Conservation (phyloP, 2,888 invertebrate genomes). For the Alsophila aescularia region DNA sequence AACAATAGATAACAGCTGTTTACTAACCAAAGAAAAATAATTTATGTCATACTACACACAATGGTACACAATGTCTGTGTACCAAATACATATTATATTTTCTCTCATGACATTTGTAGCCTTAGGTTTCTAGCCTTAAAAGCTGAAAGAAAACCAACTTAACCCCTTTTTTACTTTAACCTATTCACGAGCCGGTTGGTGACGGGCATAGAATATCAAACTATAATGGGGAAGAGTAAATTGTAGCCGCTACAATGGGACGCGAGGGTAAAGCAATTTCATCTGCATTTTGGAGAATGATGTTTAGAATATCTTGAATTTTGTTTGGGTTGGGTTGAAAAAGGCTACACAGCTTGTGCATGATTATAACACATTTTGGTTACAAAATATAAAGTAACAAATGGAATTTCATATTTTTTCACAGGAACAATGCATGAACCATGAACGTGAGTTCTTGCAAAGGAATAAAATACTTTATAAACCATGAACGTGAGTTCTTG, state of each 20-base stretch:
- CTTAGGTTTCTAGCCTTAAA: not conserved
- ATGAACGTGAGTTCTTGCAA: too few relatives aligned
- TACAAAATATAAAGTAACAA: not conserved
- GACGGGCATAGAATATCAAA: slow-evolving; percentile 40
- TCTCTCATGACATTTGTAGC: not conserved
- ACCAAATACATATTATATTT: too few relatives aligned
- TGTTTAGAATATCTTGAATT: slow-evolving; percentile 15
- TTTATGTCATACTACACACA: too few relatives aligned
- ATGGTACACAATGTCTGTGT: too few relatives aligned
- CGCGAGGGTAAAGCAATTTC: slow-evolving; percentile 40
- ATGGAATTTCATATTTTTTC: too few relatives aligned
- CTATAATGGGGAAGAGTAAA: slow-evolving; percentile 42
- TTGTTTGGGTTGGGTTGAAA: not conserved
- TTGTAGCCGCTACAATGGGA: slow-evolving; percentile 42
- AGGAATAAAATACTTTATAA: too few relatives aligned
- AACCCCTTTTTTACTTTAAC: not conserved
- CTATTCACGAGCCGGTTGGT: slow-evolving; percentile 21
- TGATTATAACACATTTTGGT: too few relatives aligned
- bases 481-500: too few relatives aligned
- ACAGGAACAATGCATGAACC: too few relatives aligned
- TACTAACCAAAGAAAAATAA: too few relatives aligned
- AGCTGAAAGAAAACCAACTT: not conserved
- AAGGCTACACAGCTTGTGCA: too few relatives aligned
- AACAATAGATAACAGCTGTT: too few relatives aligned
- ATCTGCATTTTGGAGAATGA: slow-evolving; percentile 34